Percentiles rank a stretch among this genome's conserved stretches.
Evolutionary conservation across 2,797 vertebrate genomes (phyloP).

Genomic region (Pempheris klunzingeri): DNA sequence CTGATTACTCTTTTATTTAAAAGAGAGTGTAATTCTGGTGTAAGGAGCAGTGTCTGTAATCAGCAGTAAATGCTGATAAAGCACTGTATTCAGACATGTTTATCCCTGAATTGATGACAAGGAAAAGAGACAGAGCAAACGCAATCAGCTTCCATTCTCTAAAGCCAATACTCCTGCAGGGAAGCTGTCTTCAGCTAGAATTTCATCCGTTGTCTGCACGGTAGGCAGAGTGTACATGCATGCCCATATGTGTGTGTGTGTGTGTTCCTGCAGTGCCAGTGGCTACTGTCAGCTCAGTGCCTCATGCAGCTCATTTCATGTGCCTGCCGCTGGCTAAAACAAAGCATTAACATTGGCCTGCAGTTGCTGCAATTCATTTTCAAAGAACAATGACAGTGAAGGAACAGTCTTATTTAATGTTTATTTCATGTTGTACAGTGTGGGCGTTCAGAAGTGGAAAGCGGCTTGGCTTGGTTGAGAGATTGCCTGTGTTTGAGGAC

Average conservation of each 20-base stretch:
- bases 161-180: slow-evolving; percentile 80
- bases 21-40: slow-evolving; percentile 45
- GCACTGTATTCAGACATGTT: slow-evolving; percentile 69
- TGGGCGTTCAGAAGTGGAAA: slow-evolving; percentile 78
- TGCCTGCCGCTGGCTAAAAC: slow-evolving; percentile 80
- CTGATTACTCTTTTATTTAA: slow-evolving; percentile 65
- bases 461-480: slow-evolving; percentile 65
- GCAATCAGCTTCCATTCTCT: slow-evolving; percentile 78
- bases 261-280: slow-evolving; percentile 73
- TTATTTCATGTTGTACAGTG: slow-evolving; percentile 80
- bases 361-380: slow-evolving; percentile 81
- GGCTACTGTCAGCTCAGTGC: slow-evolving; percentile 82
- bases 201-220: slow-evolving; percentile 77
- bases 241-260: slow-evolving; percentile 55
- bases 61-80: slow-evolving; percentile 71
- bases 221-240: slow-evolving; percentile 53
- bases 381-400: slow-evolving; percentile 82
- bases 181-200: slow-evolving; percentile 74
- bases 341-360: slow-evolving; percentile 83
- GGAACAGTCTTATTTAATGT: slow-evolving; percentile 79
- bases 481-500: slow-evolving; percentile 62
- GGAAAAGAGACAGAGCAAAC: slow-evolving; percentile 70
- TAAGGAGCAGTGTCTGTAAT: slow-evolving; percentile 71
- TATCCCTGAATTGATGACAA: slow-evolving; percentile 76
- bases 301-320: slow-evolving; percentile 81